Base-by-base conservation (phyloP, 2,888 invertebrate species). In the Caenorhabditis becei region DNA sequence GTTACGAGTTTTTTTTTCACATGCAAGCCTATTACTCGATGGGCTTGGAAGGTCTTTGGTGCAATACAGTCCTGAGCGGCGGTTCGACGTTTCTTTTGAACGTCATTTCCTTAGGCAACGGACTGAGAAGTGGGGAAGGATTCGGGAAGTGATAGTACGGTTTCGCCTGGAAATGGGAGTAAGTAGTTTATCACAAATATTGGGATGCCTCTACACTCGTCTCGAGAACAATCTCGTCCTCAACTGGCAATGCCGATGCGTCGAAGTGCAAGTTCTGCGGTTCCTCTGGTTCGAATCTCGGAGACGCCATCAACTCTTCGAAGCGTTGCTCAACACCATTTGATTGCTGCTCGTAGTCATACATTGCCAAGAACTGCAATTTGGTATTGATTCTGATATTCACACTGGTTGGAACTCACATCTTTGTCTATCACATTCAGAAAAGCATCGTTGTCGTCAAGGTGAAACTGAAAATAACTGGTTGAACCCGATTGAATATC, bases 171-270 rank as follows among this genome's bases (percentile, higher is more conserved):
- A 32, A 32, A 32, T n/a, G n/a, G n/a, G n/a, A n/a, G n/a, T n/a
- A 16, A 41, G 14, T 3, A 10, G 5, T 41, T 16, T 41, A 16
- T 41, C 14, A 41, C 32, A 32, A 32, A 10, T 14, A 11, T 41
- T 14, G 14, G 14, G 2, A 5, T 14, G 14, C 47, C 47, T 47
- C 47, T 3, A 18, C 37, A 10, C 20, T 35, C 2, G 51, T 28
- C 7, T 61, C 58, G n/a, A 67, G 35, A 14, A 62, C 77, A 18
- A 77, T 32, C 49, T 77, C 70, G 14, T 70, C 44, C 10, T 51
- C 62, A n/a, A 77, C 58, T 18, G 41, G 47, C 16, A 77, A 8
- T 18, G 58, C 37, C 11, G 37, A 18, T 16, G 47, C 18, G 20
- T 49, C n/a, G 16, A 26, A 61, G 1, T 26, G 59, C 14, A 20